Evolutionary conservation across 2,888 invertebrate species (phyloP), one percentile per base, ranked within the genome.

Genomic region (Polia nebulosa): DNA sequence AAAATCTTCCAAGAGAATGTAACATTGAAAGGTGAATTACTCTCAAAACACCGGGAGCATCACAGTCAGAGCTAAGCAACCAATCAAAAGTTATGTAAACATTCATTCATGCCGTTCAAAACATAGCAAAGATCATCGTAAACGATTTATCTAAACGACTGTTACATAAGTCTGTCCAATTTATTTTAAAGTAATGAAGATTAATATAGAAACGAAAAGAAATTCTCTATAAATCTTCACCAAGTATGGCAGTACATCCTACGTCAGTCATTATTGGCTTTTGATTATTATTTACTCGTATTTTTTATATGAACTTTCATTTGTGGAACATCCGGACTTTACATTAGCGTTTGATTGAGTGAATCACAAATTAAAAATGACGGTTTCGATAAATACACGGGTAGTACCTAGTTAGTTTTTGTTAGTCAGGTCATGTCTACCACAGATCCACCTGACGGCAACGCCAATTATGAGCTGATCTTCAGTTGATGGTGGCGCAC

Each of bases 41-140:
- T 9, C 20, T 52, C 25, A 32, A 70, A 76, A 76, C 76, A 62
- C 76, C 36, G 22, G 76, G 53, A 70, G 60, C 72, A 29, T 39
- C 56, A 25, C 36, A 57, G 25, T 34, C 25, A 64, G 47, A 62
- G 53, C 63, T 70, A 70, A 52, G 41, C 44, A 22, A 51, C 49
- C 45, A 41, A 72, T 66, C 63, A 72, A 49, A 75, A n/a, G 47
- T 78, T 78, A 78, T 62, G 58, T 78, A 72, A 78, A 75, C 66
- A 72, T 72, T 51, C 29, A 66, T 66, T 62, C 20, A 56, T 36
- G 4, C 62, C 41, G 72, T 49, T 63, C 52, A 71, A 57, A 72
- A 60, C 56, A 64, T 56, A 39, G 53, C 45, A 29, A 66, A 69
- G 52, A 72, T 65, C 49, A 76, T 56, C 55, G 2, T 58, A 60